Conservation (phyloP, 1,140 invertebrate genomes). For the Pseudomyrmex cubaensis region DNA sequence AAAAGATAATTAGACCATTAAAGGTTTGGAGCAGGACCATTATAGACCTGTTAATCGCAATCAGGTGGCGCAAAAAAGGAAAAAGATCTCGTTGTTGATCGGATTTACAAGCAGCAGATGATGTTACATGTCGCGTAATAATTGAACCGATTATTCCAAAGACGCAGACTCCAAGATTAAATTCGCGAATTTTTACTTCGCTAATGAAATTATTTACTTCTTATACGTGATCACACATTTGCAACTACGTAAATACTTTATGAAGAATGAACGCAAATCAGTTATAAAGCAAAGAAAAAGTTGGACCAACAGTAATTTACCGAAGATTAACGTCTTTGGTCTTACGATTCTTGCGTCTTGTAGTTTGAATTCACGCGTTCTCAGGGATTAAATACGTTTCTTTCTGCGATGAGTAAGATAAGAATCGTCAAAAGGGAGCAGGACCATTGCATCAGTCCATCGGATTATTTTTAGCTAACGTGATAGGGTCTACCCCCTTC, state of each 20-base stretch:
- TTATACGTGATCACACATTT: no score
- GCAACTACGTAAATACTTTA: no score
- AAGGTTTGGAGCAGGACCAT: constrained; percentile 14
- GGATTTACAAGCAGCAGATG: neutral
- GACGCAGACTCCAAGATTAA: neutral
- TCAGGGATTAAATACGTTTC: neutral
- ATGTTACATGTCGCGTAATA: constrained; percentile 14
- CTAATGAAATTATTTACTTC: neutral
- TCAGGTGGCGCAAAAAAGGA: constrained; percentile 35
- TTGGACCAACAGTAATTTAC: neutral
- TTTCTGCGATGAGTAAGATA: neutral
- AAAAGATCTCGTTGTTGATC: constrained; percentile 29
- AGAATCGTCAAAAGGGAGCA: constrained; percentile 13
- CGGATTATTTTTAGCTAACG: constrained; percentile 83
- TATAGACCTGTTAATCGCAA: constrained; percentile 58
- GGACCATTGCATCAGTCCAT: constrained; percentile 40
- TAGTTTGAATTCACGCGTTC: constrained; percentile 3
- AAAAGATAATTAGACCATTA: constrained; percentile 58
- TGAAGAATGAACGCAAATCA: no score
- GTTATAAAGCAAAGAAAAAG: neutral
- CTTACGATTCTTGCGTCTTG: neutral
- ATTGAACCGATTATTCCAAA: constrained; percentile 12
- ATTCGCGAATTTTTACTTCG: neutral
- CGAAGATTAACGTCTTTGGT: neutral
- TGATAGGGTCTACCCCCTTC: constrained; percentile 81